Percentiles rank a stretch among this genome's conserved stretches.
Conservation (phyloP, 2,797 vertebrate genomes). For the Taenioides sp. region DNA sequence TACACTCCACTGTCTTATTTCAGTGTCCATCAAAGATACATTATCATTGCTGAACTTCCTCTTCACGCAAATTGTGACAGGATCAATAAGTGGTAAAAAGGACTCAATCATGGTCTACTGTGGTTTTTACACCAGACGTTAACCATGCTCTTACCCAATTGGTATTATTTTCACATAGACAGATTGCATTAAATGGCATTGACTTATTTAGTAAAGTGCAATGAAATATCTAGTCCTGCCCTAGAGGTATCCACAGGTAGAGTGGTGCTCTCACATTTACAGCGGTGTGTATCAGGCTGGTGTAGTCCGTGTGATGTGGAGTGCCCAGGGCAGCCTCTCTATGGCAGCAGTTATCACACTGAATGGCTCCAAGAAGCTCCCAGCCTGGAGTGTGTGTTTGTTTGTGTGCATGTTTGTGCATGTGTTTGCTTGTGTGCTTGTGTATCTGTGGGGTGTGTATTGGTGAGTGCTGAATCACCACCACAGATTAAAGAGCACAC, state of each 20-base stretch:
- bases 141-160: too few relatives aligned
- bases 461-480: slow-evolving; percentile 49
- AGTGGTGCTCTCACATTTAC: slow-evolving; percentile 17
- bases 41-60: too few relatives aligned
- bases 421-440: slow-evolving; percentile 10
- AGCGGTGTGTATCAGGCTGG: slow-evolving; percentile 3
- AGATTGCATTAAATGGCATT: not conserved
- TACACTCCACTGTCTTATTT: too few relatives aligned
- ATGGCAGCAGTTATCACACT: slow-evolving; percentile 37
- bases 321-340: slow-evolving; percentile 29
- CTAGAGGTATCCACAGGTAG: not conserved
- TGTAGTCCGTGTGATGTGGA: slow-evolving; percentile 25
- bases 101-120: too few relatives aligned
- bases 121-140: too few relatives aligned
- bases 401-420: slow-evolving; percentile 3
- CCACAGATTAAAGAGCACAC: slow-evolving; percentile 35
- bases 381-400: slow-evolving; percentile 26
- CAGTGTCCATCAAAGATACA: too few relatives aligned
- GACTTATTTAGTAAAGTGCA: not conserved
- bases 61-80: too few relatives aligned
- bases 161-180: not conserved
- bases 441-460: slow-evolving; percentile 9
- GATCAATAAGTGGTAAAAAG: too few relatives aligned
- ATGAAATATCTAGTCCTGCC: not conserved
- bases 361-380: slow-evolving; percentile 41